Conservation (phyloP, 2,888 invertebrate genomes). For the Tetropium fuscum region DNA sequence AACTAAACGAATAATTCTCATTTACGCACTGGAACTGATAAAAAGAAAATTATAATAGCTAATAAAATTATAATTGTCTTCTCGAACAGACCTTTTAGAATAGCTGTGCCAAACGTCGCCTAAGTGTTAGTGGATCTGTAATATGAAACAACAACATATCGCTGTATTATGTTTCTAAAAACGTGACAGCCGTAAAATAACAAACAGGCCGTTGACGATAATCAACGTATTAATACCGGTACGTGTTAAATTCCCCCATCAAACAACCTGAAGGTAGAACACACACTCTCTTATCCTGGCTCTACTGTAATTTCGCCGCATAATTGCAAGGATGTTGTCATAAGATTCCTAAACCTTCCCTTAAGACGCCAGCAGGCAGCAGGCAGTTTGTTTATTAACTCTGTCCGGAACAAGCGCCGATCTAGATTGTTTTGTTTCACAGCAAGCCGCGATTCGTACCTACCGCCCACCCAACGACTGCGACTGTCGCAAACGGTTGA, state of each 20-base stretch:
- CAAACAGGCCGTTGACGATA: conserved; percentile 22
- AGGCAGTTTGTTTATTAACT: conserved; percentile 30
- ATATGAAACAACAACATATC: too few species aligned
- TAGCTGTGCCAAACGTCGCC: too few species aligned
- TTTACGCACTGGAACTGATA: too few species aligned
- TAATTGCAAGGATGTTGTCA: conserved; percentile 25
- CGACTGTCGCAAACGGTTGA: too few species aligned
- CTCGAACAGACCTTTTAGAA: too few species aligned
- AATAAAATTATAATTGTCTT: too few species aligned
- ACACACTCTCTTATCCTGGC: conserved; percentile 23
- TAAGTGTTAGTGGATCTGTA: too few species aligned
- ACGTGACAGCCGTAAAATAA: conserved; percentile 4
- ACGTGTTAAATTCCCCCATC: conserved; percentile 28
- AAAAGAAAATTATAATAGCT: too few species aligned
- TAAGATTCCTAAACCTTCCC: conserved; percentile 26
- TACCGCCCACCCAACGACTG: too few species aligned
- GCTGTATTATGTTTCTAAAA: background rate
- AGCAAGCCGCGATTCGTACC: conserved; percentile 19
- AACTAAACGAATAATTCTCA: too few species aligned
- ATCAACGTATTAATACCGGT: conserved; percentile 28
- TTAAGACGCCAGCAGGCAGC: conserved; percentile 24
- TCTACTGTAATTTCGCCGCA: conserved; percentile 24
- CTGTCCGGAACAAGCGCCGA: conserved; percentile 25
- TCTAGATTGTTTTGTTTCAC: conserved; percentile 29
- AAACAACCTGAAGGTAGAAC: conserved; percentile 27